These are phyloP conservation scores for Boleophthalmus pectinirostris DNA, from an alignment of 2,113 vertebrate genomes.

Conservation along the genomic window DNA sequence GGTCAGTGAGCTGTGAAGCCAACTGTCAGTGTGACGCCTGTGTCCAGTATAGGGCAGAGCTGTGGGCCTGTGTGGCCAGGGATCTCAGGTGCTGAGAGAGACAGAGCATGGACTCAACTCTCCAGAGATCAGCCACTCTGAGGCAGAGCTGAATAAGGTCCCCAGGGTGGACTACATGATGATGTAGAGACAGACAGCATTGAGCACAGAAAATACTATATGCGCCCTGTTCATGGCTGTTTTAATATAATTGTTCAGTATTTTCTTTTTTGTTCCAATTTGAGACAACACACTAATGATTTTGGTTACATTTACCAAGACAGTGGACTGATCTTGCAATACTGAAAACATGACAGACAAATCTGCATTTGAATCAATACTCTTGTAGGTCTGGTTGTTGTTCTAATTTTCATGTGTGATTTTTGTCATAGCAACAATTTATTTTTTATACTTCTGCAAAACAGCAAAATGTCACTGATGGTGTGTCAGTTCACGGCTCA, in stretches of 20 bases:
- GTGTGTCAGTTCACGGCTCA: conserved; percentile 2
- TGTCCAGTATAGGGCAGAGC: conserved; percentile 15
- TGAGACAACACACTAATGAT: too few species aligned
- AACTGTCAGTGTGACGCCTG: conserved; percentile 9
- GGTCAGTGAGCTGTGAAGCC: conserved; percentile 30
- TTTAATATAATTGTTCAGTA: neutral
- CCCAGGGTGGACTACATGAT: conserved; percentile 36
- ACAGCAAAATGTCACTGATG: conserved; percentile 13
- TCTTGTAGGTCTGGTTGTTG: too few species aligned
- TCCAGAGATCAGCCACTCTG: conserved; percentile 10
- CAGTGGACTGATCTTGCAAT: too few species aligned
- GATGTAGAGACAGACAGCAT: conserved; percentile 30
- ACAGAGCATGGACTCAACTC: conserved; percentile 22
- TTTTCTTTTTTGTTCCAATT: neutral
- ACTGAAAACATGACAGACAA: too few species aligned
- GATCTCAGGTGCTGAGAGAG: conserved; percentile 54
- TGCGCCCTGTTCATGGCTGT: neutral
- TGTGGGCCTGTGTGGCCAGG: conserved; percentile 34
- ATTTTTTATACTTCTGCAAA: conserved; percentile 28
- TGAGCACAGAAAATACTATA: neutral
- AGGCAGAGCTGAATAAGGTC: conserved; percentile 28
- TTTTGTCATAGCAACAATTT: too few species aligned
- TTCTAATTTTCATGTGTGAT: too few species aligned
- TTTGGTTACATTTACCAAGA: too few species aligned
- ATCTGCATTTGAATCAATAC: too few species aligned